Evolutionary conservation across 2,888 invertebrate genomes (phyloP).

Genomic region (Cactoblastis cactorum): DNA sequence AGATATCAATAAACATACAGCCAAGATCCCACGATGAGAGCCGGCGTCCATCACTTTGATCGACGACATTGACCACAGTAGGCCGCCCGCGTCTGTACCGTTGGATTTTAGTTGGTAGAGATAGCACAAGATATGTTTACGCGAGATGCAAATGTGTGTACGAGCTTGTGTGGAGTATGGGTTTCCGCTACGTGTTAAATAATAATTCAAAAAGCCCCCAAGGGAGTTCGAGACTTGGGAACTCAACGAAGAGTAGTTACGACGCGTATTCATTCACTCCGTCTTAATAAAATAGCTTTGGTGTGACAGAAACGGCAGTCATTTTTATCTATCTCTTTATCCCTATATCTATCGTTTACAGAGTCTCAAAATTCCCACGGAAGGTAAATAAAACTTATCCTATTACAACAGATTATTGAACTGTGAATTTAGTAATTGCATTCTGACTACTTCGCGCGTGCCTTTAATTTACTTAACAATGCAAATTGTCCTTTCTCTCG

Average conservation of each 20-base stretch:
- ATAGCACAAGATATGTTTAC: background rate
- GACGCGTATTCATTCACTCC: too few relatives aligned
- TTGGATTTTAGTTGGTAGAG: background rate
- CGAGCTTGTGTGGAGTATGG: too few relatives aligned
- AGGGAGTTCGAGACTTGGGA: too few relatives aligned
- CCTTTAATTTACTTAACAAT: background rate
- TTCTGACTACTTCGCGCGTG: background rate
- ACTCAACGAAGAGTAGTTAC: too few relatives aligned
- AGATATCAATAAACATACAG: slow-evolving; percentile 11
- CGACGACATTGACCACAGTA: slow-evolving; percentile 16
- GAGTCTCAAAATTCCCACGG: background rate
- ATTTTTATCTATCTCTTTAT: too few relatives aligned
- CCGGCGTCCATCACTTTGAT: slow-evolving; percentile 19
- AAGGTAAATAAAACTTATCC: background rate
- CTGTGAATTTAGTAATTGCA: background rate
- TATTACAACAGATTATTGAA: background rate
- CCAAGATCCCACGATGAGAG: slow-evolving; percentile 1
- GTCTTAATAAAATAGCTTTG: too few relatives aligned
- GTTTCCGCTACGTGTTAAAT: too few relatives aligned
- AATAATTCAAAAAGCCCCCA: too few relatives aligned
- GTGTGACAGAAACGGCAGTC: too few relatives aligned
- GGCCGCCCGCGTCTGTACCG: background rate
- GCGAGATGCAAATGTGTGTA: background rate
- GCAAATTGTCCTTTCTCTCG: background rate
- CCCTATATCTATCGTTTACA: too few relatives aligned